Base-by-base conservation (phyloP, 2,797 vertebrate genomes). In the Aselliscus stoliczkanus region DNA sequence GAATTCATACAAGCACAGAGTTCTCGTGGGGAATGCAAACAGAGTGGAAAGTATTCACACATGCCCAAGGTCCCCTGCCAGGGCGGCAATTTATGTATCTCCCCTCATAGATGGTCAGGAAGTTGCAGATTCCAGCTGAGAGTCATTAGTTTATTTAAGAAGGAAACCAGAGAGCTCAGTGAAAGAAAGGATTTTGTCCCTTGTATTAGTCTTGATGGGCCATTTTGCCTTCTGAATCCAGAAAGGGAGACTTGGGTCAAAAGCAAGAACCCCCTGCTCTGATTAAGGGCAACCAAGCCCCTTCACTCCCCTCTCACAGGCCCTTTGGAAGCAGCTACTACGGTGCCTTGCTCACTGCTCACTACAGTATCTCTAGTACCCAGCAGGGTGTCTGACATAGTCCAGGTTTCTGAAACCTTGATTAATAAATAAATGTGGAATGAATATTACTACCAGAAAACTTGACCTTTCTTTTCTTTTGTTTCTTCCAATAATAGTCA, bases 71-170 rank as follows among this genome's bases (percentile, higher is more conserved):
- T 77, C 87, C 54, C 14, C 86, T 84, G 54, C 44, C 60, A 95
- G 56, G 3, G 17, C 64, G 37, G 50, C 54, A 47, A 54, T 91
- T 87, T 56, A 52, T 60, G 90, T 81, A 93, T 64, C 21, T 83
- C 20, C 56, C 25, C 56, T 95, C 42, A 42, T 42, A n/a, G 42
- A 13, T 50, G 75, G 14, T n/a, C 27, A 89, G 70, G 64, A 86
- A 82, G 29, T 60, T 77, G 27, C 50, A 80, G 87, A 75, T 75
- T 90, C 29, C 65, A 92, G 9, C 69, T 84, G 70, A 96, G 94
- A 96, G 31, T 79, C 88, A 69, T 56, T 76, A 73, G 29, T 89
- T 84, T 91, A 75, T 92, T 95, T 95, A 94, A 89, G 70, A 93
- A 97, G 44, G 76, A 96, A 81, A 77, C 58, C 84, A 70, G 54